A percentile compares a stretch with the other conserved stretches of the same genome.
These are phyloP conservation scores for Physeter macrocephalus DNA, from an alignment of 2,113 vertebrate species.

Conservation along the genomic window DNA sequence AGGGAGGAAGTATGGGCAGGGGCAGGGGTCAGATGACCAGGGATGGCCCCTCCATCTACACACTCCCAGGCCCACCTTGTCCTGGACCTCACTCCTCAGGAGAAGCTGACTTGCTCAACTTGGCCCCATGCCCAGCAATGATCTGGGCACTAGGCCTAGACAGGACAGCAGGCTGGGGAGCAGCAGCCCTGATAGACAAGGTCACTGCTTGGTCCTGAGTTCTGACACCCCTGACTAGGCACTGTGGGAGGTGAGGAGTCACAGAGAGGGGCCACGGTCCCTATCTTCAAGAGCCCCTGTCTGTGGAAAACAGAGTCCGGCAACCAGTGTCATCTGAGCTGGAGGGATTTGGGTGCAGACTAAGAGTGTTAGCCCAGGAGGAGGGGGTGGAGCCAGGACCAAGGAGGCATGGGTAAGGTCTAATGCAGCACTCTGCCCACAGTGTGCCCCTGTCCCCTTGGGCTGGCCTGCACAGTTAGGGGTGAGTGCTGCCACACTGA, in stretches of 20 bases:
- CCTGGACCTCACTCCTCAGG: neutral
- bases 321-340: neutral
- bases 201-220: neutral
- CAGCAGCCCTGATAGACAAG: neutral
- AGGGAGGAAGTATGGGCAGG: neutral
- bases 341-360: neutral
- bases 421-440: neutral
- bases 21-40: neutral
- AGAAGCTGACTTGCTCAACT: neutral
- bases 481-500: conserved; percentile 83
- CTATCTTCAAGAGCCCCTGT: neutral
- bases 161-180: conserved; percentile 18
- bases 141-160: neutral
- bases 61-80: neutral
- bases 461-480: conserved; percentile 65
- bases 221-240: neutral
- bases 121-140: conserved; percentile 1
- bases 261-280: neutral
- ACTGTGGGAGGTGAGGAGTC: neutral
- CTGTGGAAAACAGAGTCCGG: neutral
- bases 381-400: neutral
- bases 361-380: too few species aligned
- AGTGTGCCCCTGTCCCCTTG: conserved; percentile 78
- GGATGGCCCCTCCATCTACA: neutral
- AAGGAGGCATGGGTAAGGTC: accelerated